phyloP scores from a whole-genome alignment of 2,888 invertebrate genomes.

The Hydrotaea diabolus region DNA sequence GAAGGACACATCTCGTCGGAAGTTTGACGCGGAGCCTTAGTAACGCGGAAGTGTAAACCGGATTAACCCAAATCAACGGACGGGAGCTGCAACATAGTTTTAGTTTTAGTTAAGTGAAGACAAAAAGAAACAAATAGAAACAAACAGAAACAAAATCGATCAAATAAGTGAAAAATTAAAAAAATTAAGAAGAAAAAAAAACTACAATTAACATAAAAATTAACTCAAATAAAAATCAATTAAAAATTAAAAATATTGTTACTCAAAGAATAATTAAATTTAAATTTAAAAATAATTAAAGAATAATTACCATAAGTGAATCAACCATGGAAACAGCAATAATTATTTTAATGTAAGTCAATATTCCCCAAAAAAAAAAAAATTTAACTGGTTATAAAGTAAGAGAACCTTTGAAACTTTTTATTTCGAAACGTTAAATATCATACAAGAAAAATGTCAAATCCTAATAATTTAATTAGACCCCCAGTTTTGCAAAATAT shows the following conservation, averaged over 20 bases:
- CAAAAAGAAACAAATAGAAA: neutral
- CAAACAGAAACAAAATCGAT: neutral
- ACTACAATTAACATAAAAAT: neutral
- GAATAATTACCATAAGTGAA: neutral
- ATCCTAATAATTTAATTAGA: slow-evolving; percentile 39
- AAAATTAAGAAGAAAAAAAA: neutral
- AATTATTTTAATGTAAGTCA: neutral
- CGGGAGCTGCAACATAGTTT: neutral
- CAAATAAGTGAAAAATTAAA: neutral
- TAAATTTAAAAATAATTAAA: neutral
- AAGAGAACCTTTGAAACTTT: neutral
- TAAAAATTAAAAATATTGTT: neutral
- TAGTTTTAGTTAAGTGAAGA: neutral
- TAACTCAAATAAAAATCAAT: neutral
- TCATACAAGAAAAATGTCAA: slow-evolving; percentile 34
- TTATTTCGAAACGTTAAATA: neutral
- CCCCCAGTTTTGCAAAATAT: slow-evolving; percentile 34
- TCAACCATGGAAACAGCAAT: neutral
- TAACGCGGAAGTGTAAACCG: neutral
- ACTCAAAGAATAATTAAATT: slow-evolving; percentile 1
- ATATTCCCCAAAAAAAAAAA: neutral
- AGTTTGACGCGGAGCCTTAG: slow-evolving; percentile 9
- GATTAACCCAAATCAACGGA: slow-evolving; percentile 5
- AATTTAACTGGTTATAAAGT: slow-evolving; percentile 6
- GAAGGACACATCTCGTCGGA: slow-evolving; percentile 12